Evolutionary conservation across 2,888 invertebrate genomes (phyloP), one percentile per base, ranked within the genome.

Genomic region (Cynaeus angustus): DNA sequence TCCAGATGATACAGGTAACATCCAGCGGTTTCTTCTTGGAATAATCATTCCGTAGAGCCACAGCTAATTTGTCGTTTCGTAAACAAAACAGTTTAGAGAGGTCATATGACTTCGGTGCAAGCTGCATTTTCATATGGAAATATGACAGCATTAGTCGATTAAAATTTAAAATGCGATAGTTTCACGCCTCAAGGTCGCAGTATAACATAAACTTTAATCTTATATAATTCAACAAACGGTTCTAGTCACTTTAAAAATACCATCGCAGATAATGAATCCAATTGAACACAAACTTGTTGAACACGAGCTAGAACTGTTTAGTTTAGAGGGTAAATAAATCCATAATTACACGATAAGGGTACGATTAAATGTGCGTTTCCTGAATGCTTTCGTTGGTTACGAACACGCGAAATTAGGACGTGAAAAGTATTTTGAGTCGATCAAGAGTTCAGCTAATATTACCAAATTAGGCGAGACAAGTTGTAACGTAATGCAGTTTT

Each of bases 1-100:
- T 55, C 53, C 16, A 38, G 53, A 16, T 55, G 37, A 55, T 55
- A 37, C 53, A 38, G 53, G 53, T 55, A 55, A 55, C 38, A 12
- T 30, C 52, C 14, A 55, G 53, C 33, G 21, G 10, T 9, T 12
- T 46, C 21, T n/a, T 37, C 4, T 21, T 21, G 21, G 21, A 21
- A 21, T 21, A 3, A 21, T 21, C 21, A 21, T 21, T 21, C 4
- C 21, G 21, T 21, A 21, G 1, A 21, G 21, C 21, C 1, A 21
- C 21, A 21, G 21, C 4, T 21, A 21, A 21, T 21, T 21, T 4
- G 4, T 21, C 2, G 4, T 30, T 50, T 12, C 12, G 30, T 28
- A 21, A 46, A 16, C 16, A 46, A 16, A 46, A 21, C 46, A 16
- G 21, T 21, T 21, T 3, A 21, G n/a, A n/a, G n/a, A n/a, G n/a